phyloP scores from a whole-genome alignment of 2,888 invertebrate species.

The Tridacna crocea region DNA sequence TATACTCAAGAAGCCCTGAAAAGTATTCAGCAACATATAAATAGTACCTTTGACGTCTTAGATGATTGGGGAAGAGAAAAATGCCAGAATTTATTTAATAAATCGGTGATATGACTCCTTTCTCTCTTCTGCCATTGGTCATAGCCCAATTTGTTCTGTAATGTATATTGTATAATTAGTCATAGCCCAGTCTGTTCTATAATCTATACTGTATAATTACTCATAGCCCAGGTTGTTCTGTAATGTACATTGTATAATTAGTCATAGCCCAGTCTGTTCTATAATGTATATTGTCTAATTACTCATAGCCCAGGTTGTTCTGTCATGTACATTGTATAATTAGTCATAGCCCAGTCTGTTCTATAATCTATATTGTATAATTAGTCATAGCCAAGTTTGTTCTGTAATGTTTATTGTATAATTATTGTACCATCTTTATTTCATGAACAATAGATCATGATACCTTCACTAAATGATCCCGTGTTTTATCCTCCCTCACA shows the following conservation, averaged over 20 bases:
- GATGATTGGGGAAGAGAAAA: slow-evolving; percentile 70
- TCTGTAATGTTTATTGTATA: slow-evolving; percentile 55
- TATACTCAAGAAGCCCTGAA: too few relatives aligned
- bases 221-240: slow-evolving; percentile 78
- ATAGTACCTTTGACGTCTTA: slow-evolving; percentile 34
- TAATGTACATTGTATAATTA: background rate
- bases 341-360: too few relatives aligned
- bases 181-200: too few relatives aligned
- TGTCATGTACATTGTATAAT: slow-evolving; percentile 40
- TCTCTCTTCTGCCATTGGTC: slow-evolving; percentile 78
- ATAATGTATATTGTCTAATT: too few relatives aligned
- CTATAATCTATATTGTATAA: too few relatives aligned
- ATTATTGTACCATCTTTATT: background rate
- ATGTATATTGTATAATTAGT: background rate
- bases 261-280: too few relatives aligned
- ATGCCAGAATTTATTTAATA: slow-evolving; percentile 80
- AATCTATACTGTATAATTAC: too few relatives aligned
- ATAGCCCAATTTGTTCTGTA: slow-evolving; percentile 75
- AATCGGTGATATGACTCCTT: slow-evolving; percentile 72
- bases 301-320: slow-evolving; percentile 76
- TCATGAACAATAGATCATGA: too few relatives aligned
- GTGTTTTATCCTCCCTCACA: too few relatives aligned
- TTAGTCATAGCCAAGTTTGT: slow-evolving; percentile 75
- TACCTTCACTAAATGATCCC: too few relatives aligned
- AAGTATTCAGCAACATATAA: background rate